Base-by-base conservation (phyloP, 2,888 invertebrate species). In the Nephrotoma appendiculata region DNA sequence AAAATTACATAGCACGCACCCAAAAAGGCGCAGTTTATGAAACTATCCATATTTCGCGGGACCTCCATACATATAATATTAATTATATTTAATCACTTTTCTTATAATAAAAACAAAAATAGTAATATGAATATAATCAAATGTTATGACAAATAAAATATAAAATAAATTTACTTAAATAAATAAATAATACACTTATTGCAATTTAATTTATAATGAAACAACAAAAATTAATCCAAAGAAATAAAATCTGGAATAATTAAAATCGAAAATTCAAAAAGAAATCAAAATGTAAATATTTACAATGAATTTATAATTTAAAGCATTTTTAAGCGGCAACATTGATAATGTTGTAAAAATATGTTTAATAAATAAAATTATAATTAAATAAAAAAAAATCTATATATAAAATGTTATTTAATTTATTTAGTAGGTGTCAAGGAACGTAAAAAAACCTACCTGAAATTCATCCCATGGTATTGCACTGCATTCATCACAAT, bases 381-480 rank as follows among this genome's bases (percentile, higher is more conserved):
- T 48, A 12, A 83, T 42, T 86, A 89, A 90, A 88, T 91, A 88
- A 87, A 45, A 6, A 31, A 31, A 86, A 19, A 86, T 7, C 86
- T 52, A 83, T 84, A 85, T 84, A 71, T 71, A 44, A 44, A 41
- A 83, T 5, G 41, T 41, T 48, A 86, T 52, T 48, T 86, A 48
- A 57, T 84, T 9, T 19, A 48, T 87, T 44, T 45, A 86, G 89
- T 11, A 7, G 45, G 52, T 31, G 48, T 85, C 6, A 44, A 52
- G 5, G 6, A 41, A n/a, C 11, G 52, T 83, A 86, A 52, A 87
- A 87, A 86, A 88, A 89, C 90, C 92, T 92, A 97, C 97, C 95
- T 98, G 98, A 93, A 98, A 96, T 92, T 98, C 98, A 90, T 98
- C 98, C 96, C 97, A 98, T 0, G 96, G 96, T 90, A 98, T 97